Base-by-base conservation (phyloP, 2,888 invertebrate species). In the Heteromyza rotundicornis region DNA sequence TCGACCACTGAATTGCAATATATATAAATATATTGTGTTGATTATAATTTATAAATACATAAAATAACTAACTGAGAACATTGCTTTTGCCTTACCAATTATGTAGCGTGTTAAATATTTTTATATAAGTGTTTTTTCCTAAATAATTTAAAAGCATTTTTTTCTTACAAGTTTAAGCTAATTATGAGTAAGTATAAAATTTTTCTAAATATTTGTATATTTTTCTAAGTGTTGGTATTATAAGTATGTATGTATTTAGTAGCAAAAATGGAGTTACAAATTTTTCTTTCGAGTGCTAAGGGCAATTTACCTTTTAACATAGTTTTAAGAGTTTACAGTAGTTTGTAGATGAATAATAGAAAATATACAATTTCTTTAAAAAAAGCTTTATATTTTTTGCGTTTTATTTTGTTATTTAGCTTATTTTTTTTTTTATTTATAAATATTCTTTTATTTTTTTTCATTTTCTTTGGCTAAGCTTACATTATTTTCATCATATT, bases 401-500 rank as follows among this genome's bases (percentile, higher is more conserved):
- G 32, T 54, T 19, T 54, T 54, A 35, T 55, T 20, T n/a, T 40
- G 40, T 40, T 40, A 8, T 47, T 47, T 47, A 40, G 12, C 2
- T 57, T 61, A 17, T 17, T 8, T 47, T 53, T 40, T 51, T 52
- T 52, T 57, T 49, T 50, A 8, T 51, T 50, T 8, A 49, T 72
- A 71, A 55, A 24, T 32, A 60, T 56, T 58, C 55, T 57, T 59
- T 57, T 62, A 17, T 53, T 27, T 55, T 35, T 17, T 65, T 67
- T 68, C 63, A 69, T 71, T 71, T 78, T 80, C 80, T 81, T 81
- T 81, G 81, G 81, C 81, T 81, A 82, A 81, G 78, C 82, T 82
- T 81, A 81, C 68, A 73, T 67, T 70, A 67, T 68, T 72, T 68
- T 65, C 64, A 56, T 12, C n/a, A 40, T 14, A 40, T 40, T 40